Evolutionary conservation across 2,113 vertebrate species (phyloP).

Genomic region (Psilopsiagon aurifrons): DNA sequence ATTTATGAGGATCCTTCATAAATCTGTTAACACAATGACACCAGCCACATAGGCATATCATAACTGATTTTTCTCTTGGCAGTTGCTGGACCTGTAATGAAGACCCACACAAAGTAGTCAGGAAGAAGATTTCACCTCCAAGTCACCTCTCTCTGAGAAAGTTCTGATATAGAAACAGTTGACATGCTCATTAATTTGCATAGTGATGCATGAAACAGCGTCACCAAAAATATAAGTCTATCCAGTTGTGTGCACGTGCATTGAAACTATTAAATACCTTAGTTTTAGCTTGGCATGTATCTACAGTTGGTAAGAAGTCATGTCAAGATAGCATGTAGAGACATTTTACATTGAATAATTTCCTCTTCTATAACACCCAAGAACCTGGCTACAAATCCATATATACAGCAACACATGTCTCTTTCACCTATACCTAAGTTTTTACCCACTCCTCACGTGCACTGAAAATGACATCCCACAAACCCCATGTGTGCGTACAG

Average conservation of each 20-base stretch:
- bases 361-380: neutral
- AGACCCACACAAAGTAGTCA: neutral
- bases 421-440: neutral
- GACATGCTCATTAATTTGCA: neutral
- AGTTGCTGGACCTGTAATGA: neutral
- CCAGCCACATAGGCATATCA: rapidly evolving
- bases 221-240: neutral
- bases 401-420: rapidly evolving
- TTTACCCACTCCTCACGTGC: rapidly evolving
- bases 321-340: rapidly evolving
- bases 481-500: rapidly evolving
- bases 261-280: neutral
- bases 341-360: neutral
- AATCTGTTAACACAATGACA: neutral
- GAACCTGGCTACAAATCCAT: neutral
- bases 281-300: neutral
- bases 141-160: neutral
- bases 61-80: neutral
- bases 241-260: rapidly evolving
- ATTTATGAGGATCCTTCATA: neutral
- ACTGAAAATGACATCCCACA: neutral
- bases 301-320: neutral
- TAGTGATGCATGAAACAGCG: neutral
- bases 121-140: neutral
- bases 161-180: neutral